Evolutionary conservation across 2,113 vertebrate species (phyloP).

Genomic region (Brachypodius melanocephalos): DNA sequence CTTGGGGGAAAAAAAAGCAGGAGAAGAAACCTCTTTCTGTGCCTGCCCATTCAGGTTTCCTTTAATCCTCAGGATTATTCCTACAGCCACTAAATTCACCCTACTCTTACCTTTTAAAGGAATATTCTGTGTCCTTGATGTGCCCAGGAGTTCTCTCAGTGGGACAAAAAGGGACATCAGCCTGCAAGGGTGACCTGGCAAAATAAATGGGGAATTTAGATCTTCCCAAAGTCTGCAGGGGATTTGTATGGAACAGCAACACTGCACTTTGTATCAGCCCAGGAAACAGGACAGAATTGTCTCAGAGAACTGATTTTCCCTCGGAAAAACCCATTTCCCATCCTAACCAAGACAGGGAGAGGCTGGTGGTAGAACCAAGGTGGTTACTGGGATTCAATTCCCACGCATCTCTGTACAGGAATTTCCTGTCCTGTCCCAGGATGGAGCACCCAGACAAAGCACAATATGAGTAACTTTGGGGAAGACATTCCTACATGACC

Average conservation of each 20-base stretch:
- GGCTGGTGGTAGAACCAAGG: background rate
- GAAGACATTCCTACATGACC: background rate
- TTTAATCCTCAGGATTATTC: background rate
- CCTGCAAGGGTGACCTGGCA: background rate
- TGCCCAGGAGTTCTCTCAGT: background rate
- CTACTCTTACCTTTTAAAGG: background rate
- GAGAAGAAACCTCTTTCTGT: background rate
- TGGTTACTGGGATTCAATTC: background rate
- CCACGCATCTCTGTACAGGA: background rate
- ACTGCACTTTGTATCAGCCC: background rate
- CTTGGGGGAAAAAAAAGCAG: background rate
- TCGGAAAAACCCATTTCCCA: background rate
- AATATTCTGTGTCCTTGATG: background rate
- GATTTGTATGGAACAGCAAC: background rate
- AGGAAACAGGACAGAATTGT: background rate
- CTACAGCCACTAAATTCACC: background rate
- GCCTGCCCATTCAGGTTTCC: background rate
- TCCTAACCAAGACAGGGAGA: background rate
- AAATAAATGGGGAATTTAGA: background rate
- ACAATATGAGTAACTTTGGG: accelerated
- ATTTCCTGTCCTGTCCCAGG: background rate
- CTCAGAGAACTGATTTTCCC: background rate
- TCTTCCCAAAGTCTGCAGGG: background rate
- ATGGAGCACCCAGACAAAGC: background rate
- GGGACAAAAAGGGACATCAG: background rate